Percentiles rank a stretch among this genome's conserved stretches.
phyloP scores from a whole-genome alignment of 2,888 invertebrate genomes.

The Lathronympha strigana region DNA sequence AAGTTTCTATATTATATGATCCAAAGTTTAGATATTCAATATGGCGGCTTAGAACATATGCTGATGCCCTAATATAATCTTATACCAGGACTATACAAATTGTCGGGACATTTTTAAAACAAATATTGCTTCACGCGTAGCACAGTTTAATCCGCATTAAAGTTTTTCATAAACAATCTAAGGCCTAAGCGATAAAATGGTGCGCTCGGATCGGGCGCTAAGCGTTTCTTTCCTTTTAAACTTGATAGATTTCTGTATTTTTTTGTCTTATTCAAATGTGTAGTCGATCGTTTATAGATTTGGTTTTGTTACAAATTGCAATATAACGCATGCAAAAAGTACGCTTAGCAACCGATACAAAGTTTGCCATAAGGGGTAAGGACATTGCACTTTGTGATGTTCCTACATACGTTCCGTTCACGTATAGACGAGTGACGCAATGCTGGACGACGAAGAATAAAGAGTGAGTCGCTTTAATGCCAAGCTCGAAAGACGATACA shows the following conservation, averaged over 20 bases:
- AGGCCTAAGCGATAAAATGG: slow-evolving; percentile 1
- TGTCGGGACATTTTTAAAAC: slow-evolving; percentile 32
- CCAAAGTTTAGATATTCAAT: not conserved
- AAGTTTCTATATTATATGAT: not conserved
- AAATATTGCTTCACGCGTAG: slow-evolving; percentile 37
- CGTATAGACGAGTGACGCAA: slow-evolving; percentile 11
- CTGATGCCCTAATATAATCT: slow-evolving; percentile 24
- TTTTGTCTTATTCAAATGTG: no score
- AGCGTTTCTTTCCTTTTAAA: no score
- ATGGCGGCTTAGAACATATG: slow-evolving; percentile 10
- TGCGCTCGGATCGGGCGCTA: not conserved
- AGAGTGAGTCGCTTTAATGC: slow-evolving; percentile 16
- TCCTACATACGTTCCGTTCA: slow-evolving; percentile 25
- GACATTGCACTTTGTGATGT: slow-evolving; percentile 23
- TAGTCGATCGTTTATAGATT: no score
- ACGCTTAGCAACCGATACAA: not conserved
- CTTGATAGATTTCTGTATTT: no score
- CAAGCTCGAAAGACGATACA: slow-evolving; percentile 9
- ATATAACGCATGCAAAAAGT: no score
- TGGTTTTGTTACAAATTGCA: no score
- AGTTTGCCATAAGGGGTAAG: not conserved
- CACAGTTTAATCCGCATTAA: slow-evolving; percentile 22
- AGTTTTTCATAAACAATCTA: slow-evolving; percentile 27
- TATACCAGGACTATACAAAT: slow-evolving; percentile 37
- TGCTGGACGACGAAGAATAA: slow-evolving; percentile 9